phyloP scores from a whole-genome alignment of 37 sponge, comb jelly and placozoan genomes.

The Chondrilla cf. caribensis region DNA sequence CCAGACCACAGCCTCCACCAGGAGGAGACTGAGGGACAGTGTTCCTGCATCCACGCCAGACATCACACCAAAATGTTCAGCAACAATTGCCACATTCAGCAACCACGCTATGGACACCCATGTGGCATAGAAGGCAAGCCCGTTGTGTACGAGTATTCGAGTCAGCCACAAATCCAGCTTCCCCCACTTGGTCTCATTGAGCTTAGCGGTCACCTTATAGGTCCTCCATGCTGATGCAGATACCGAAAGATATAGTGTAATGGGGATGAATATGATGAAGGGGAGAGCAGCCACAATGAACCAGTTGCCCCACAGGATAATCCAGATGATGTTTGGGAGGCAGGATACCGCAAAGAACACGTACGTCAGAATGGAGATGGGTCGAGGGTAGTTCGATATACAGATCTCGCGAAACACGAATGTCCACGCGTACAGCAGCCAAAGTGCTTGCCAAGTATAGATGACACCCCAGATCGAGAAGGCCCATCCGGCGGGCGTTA shows the following conservation, averaged over 20 bases:
- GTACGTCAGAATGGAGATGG: slow-evolving; percentile 21
- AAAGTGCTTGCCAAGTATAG: slow-evolving; percentile 23
- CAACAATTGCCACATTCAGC: slow-evolving; percentile 7
- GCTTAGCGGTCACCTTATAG: background rate
- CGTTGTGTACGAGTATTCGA: slow-evolving; percentile 21
- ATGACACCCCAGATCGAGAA: slow-evolving; percentile 25
- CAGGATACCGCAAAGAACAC: background rate
- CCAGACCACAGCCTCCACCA: slow-evolving; percentile 30
- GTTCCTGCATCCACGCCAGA: slow-evolving; percentile 21
- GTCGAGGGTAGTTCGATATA: background rate
- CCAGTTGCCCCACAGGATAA: slow-evolving; percentile 15
- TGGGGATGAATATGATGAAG: background rate
- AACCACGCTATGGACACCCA: slow-evolving; percentile 24
- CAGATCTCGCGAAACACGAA: slow-evolving; percentile 1
- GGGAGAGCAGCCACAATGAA: slow-evolving; percentile 8
- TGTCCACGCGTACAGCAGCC: slow-evolving; percentile 14
- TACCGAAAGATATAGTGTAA: background rate
- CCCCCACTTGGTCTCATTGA: background rate
- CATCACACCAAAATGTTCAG: background rate
- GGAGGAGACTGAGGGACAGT: slow-evolving; percentile 20
- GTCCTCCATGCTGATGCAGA: background rate
- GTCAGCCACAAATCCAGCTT: slow-evolving; percentile 12
- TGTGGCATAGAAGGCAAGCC: slow-evolving; percentile 14
- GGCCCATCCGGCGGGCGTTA: slow-evolving; percentile 18
- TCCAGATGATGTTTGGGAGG: background rate